Conservation (phyloP, 2,888 invertebrate genomes). For the Heliconius ismenius region DNA sequence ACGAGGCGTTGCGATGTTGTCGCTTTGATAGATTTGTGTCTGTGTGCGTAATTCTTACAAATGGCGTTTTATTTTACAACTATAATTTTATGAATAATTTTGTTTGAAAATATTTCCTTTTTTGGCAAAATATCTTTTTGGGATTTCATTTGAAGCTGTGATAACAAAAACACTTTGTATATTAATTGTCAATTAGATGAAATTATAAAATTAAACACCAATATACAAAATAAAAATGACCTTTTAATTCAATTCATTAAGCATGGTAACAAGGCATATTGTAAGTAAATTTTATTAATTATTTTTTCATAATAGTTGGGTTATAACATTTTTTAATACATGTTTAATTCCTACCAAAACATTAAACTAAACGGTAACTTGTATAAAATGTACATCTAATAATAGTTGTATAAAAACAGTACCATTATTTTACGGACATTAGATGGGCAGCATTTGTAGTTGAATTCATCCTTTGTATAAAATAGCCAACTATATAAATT, state of each 20-base stretch:
- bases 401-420: conserved; percentile 74
- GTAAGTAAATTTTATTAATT: conserved; percentile 66
- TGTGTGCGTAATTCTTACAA: too few species aligned
- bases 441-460: conserved; percentile 69
- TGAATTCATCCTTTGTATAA: conserved; percentile 68
- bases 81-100: too few species aligned
- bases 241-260: conserved; percentile 80
- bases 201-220: conserved; percentile 59
- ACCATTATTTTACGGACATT: conserved; percentile 63
- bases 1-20: too few species aligned
- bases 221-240: conserved; percentile 80
- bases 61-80: too few species aligned
- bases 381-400: conserved; percentile 78
- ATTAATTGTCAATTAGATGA: conserved; percentile 32
- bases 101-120: too few species aligned
- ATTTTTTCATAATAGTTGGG: conserved; percentile 68
- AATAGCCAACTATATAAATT: conserved; percentile 70
- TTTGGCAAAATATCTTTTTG: too few species aligned
- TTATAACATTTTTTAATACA: conserved; percentile 74
- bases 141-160: too few species aligned
- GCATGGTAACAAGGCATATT: conserved; percentile 81
- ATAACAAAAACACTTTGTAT: conserved; percentile 2
- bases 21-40: too few species aligned
- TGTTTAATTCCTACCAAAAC: conserved; percentile 74
- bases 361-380: conserved; percentile 80